phyloP scores from a whole-genome alignment of 2,888 invertebrate species.

The Epiblema foenella region DNA sequence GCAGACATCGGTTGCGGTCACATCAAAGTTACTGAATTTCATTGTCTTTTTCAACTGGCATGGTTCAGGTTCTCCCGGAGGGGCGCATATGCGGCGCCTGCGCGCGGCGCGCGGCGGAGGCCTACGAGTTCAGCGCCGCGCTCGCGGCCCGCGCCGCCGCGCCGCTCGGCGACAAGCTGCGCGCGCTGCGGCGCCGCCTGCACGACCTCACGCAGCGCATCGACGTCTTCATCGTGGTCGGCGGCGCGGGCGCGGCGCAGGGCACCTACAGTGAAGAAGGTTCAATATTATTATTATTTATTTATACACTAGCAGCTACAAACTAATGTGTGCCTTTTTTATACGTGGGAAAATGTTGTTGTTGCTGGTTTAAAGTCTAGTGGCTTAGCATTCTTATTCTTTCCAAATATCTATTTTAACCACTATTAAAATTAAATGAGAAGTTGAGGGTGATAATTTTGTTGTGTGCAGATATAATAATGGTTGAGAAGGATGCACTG shows the following conservation, averaged over 20 bases:
- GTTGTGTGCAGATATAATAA: conserved; percentile 66
- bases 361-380: neutral
- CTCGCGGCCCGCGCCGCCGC: conserved; percentile 61
- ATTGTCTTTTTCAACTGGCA: too few relatives aligned
- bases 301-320: too few relatives aligned
- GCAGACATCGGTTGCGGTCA: too few relatives aligned
- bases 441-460: too few relatives aligned
- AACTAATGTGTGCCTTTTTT: too few relatives aligned
- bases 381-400: neutral
- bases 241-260: conserved; percentile 62
- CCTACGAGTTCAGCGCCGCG: conserved; percentile 68
- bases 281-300: too few relatives aligned
- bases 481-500: conserved; percentile 74
- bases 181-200: conserved; percentile 68
- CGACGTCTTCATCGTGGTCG: conserved; percentile 79
- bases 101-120: conserved; percentile 66
- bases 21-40: too few relatives aligned
- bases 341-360: too few relatives aligned
- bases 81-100: conserved; percentile 69
- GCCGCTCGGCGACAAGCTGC: conserved; percentile 75
- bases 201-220: conserved; percentile 78
- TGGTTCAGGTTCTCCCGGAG: conserved; percentile 68
- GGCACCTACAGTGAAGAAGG: conserved; percentile 61
- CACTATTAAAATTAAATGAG: too few relatives aligned
- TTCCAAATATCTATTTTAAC: too few relatives aligned